Evolutionary conservation across 1,140 invertebrate species (phyloP), one percentile per base, ranked within the genome.

Genomic region (Prorops nasuta): DNA sequence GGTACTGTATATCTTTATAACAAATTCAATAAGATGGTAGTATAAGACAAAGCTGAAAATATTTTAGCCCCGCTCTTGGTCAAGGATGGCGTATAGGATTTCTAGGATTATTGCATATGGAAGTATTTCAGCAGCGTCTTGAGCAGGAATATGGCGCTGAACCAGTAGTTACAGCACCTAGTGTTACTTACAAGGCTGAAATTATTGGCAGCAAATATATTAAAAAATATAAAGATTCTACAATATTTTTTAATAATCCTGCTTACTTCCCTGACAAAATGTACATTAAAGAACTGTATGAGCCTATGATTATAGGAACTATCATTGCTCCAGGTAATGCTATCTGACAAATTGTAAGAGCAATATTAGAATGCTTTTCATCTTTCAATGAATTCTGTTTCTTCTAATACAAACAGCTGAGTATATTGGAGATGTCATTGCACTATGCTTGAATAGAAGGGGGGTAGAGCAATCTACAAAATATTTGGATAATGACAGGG

Each of bases 31-130:
- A 10, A 15, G 40, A 41, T 21, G 39, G n/a, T n/a, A n/a, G n/a
- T n/a, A n/a, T n/a, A n/a, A n/a, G n/a, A n/a, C n/a, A 3, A 31
- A 16, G 17, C 17, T 19, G 14, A 20, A n/a, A 35, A 45, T 58
- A 60, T 77, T 80, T 44, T 64, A 95, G 94, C 82, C 85, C 91
- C 49, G 94, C 94, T 3, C 76, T 98, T 37, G 97, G 97, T 10
- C 88, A 92, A 72, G 96, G 96, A 28, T 98, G 91, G 89, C 81
- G 92, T 37, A 71, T 96, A 22, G 96, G 95, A 3, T 98, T 98
- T 74, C 78, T 98, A 3, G 96, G 96, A 0, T 76, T 98, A 3
- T 77, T 99, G 6, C 96, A 98, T 71, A 87, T 98, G 82, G 96
- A 98, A 75, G 95, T 98, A 0, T 98, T 98, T 67, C 88, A 84